Conservation (phyloP, 2,113 vertebrate species). For the Puma concolor region DNA sequence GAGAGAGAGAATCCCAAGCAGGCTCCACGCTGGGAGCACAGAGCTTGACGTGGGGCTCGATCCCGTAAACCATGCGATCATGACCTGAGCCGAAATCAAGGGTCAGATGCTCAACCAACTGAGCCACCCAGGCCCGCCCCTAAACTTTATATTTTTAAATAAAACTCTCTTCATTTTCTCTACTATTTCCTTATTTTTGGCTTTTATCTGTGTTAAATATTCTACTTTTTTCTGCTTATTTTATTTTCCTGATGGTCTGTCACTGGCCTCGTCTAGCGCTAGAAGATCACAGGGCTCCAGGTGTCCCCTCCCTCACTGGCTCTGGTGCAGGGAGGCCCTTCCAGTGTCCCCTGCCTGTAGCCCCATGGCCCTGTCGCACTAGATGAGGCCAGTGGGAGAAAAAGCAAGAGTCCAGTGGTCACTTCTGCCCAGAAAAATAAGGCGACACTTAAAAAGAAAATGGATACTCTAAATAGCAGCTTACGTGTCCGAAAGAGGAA, state of each 20-base stretch:
- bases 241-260: background rate
- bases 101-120: too few species aligned
- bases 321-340: too few species aligned
- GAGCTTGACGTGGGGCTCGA: too few species aligned
- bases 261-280: background rate
- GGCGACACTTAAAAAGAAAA: background rate
- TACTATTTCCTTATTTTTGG: background rate
- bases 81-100: too few species aligned
- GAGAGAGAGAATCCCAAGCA: too few species aligned
- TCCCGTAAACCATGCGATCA: too few species aligned
- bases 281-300: background rate
- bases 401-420: background rate
- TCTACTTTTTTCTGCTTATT: background rate
- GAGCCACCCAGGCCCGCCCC: too few species aligned
- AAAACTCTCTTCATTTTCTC: background rate
- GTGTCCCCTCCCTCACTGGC: background rate
- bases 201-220: background rate
- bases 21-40: too few species aligned
- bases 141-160: background rate
- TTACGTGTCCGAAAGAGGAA: background rate
- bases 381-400: accelerated
- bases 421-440: background rate
- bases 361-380: accelerated
- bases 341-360: background rate
- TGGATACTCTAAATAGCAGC: background rate